Evolutionary conservation across 1,140 invertebrate genomes (phyloP), one percentile per base, ranked within the genome.

Genomic region (Stegodyphus mimosarum): DNA sequence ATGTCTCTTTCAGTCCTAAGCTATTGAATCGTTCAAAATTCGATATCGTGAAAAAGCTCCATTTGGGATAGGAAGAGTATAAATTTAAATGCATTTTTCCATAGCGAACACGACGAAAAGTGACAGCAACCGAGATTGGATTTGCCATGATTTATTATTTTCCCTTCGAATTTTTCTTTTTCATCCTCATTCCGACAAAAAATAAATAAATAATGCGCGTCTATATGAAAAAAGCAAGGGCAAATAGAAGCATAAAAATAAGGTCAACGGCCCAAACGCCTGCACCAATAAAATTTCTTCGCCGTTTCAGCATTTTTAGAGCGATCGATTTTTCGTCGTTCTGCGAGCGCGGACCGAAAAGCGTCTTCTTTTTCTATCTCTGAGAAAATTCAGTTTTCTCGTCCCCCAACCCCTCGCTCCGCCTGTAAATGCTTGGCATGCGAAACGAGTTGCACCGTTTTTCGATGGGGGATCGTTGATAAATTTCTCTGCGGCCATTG

Each of bases 61-160:
- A 63, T 81, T 81, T 66, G 63, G 33, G 33, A 33, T 33, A 33
- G 33, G 33, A 33, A 33, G 71, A 83, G 80, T 83, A 74, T 74
- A 83, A 74, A 74, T 83, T 83, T 74, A 83, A 83, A 83, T 83
- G 71, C 80, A 53, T 74, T 83, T 81, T 83, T 49, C 71, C 60
- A 52, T 73, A 71, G 71, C 15, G 18, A 73, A 83, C 80, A 83
- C 49, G 80, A 83, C 80, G 71, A 83, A 74, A 83, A 83, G 63
- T 83, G 80, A 83, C 80, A 83, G 80, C 80, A 13, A 66, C 72
- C 49, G 80, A 83, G 80, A 83, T 83, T 83, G 80, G 80, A 83
- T 83, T 83, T 83, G 70, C 60, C 71, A 67, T 83, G 80, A 83
- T 83, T 83, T 83, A 83, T 83, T 83, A 83, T 83, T 83, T 81